These are phyloP conservation scores for Lepidurus arcticus DNA, from an alignment of 1,140 invertebrate species.

Conservation along the genomic window DNA sequence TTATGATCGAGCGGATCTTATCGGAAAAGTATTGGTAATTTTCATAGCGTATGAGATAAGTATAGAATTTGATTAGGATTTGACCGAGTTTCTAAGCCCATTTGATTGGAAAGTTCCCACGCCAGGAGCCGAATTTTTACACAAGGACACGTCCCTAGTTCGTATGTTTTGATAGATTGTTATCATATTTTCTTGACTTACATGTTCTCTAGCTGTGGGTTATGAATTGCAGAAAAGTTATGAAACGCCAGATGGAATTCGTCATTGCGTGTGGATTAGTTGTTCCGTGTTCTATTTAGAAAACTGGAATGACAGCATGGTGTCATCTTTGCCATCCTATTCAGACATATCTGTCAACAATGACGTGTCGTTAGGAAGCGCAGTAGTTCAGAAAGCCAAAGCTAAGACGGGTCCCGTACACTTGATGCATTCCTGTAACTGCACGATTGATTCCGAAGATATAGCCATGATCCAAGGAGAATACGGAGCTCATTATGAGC, in stretches of 20 bases:
- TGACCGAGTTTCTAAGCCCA: conserved; percentile 17
- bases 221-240: conserved; percentile 41
- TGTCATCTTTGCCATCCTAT: neutral
- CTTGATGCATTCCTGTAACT: conserved; percentile 43
- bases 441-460: neutral
- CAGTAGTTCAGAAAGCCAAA: neutral
- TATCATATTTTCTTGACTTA: neutral
- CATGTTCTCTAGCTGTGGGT: conserved; percentile 44
- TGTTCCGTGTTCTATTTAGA: conserved; percentile 51
- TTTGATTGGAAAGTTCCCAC: conserved; percentile 38
- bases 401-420: conserved; percentile 38
- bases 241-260: neutral
- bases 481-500: conserved; percentile 61
- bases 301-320: neutral
- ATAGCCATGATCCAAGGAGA: conserved; percentile 51
- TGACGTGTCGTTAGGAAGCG: neutral
- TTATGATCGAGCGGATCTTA: conserved; percentile 53
- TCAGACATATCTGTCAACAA: neutral
- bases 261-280: conserved; percentile 32
- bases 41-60: neutral
- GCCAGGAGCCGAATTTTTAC: neutral
- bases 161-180: neutral
- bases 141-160: neutral
- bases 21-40: conserved; percentile 49
- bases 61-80: neutral